Evolutionary conservation across 2,113 vertebrate genomes (phyloP).

Genomic region (Oreochromis aureus): DNA sequence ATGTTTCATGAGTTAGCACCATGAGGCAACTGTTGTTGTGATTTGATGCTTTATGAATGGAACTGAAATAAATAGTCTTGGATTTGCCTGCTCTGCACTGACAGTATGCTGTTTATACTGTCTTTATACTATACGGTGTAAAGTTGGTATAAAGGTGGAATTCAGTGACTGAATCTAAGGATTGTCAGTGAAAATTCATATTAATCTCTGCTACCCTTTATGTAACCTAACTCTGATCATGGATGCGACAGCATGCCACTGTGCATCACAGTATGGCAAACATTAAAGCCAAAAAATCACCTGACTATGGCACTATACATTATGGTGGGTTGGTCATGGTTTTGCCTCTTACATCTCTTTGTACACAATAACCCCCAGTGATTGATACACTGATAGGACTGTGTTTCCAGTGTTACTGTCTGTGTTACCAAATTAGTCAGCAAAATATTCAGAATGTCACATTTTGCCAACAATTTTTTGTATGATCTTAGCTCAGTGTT

Average conservation of each 20-base stretch:
- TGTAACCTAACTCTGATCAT: not conserved
- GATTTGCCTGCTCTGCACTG: not conserved
- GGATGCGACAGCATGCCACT: rapidly evolving
- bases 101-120: not conserved
- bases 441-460: not conserved
- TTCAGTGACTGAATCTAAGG: not conserved
- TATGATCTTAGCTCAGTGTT: not conserved
- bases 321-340: not conserved
- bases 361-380: not conserved
- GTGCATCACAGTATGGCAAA: not conserved
- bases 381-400: not conserved
- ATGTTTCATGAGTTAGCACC: not conserved
- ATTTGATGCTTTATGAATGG: not conserved
- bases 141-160: not conserved
- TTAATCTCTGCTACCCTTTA: not conserved
- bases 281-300: not conserved
- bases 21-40: not conserved
- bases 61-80: not conserved
- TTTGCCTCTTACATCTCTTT: not conserved
- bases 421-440: not conserved
- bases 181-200: not conserved
- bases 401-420: not conserved
- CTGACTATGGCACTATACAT: not conserved
- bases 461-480: not conserved
- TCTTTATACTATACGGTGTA: rapidly evolving